Percentiles rank a stretch among this genome's conserved stretches.
Conservation (phyloP, 2,888 invertebrate genomes). For the Drepana falcataria region DNA sequence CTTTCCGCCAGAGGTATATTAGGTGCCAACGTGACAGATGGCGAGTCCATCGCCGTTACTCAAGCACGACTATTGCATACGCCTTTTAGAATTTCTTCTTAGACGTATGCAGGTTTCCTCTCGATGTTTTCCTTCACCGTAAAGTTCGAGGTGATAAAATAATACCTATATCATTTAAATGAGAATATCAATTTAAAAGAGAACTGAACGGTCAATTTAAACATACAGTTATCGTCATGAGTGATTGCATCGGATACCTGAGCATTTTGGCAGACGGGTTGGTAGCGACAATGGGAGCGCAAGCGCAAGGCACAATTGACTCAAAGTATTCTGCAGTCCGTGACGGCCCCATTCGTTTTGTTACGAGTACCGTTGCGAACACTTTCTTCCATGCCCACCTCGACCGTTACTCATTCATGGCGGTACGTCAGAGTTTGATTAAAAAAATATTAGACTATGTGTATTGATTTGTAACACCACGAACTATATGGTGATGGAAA, state of each 20-base stretch:
- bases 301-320: neutral
- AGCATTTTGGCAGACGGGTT: neutral
- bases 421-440: neutral
- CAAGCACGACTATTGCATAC: too few species aligned
- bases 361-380: slow-evolving; percentile 61
- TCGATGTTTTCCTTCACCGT: too few species aligned
- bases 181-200: neutral
- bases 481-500: too few species aligned
- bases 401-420: slow-evolving; percentile 27
- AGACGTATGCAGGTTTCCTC: too few species aligned
- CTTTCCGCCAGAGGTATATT: too few species aligned
- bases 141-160: too few species aligned
- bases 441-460: slow-evolving; percentile 1
- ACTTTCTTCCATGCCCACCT: slow-evolving; percentile 43
- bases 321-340: slow-evolving; percentile 1
- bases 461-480: neutral
- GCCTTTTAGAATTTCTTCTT: too few species aligned
- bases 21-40: too few species aligned
- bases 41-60: too few species aligned
- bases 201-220: neutral
- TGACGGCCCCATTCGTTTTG: slow-evolving; percentile 57
- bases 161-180: too few species aligned
- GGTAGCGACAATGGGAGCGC: neutral
- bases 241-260: neutral
- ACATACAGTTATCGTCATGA: neutral